Evolutionary conservation across 1,140 invertebrate genomes (phyloP).

Genomic region (Pseudomyrmex pallidus): DNA sequence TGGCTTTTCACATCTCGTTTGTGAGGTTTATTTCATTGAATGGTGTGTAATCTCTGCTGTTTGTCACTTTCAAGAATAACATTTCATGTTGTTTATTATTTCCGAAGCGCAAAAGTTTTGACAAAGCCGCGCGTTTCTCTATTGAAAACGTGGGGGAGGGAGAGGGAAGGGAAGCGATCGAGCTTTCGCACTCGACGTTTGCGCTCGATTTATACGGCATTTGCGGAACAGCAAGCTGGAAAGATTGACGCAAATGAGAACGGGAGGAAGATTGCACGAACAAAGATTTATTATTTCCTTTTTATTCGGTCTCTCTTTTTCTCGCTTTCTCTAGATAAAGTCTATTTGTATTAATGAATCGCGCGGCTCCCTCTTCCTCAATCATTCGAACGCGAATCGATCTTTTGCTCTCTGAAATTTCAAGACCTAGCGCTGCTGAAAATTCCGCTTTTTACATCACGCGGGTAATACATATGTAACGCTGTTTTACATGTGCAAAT

Average conservation of each 20-base stretch:
- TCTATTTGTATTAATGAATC: slow-evolving; percentile 19
- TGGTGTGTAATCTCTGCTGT: neutral
- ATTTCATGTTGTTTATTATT: too few species aligned
- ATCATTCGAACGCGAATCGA: neutral
- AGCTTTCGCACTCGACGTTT: slow-evolving; percentile 13
- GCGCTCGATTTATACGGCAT: slow-evolving; percentile 34
- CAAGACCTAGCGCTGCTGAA: neutral
- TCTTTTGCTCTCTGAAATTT: neutral
- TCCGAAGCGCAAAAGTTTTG: too few species aligned
- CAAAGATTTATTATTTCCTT: slow-evolving; percentile 36
- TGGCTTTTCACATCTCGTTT: neutral
- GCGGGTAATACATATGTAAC: too few species aligned
- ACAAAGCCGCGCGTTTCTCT: neutral
- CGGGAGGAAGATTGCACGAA: slow-evolving; percentile 2
- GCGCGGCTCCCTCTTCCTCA: neutral
- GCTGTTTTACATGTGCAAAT: too few species aligned
- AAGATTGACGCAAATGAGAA: slow-evolving; percentile 49
- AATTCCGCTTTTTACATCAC: too few species aligned
- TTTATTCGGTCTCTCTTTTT: neutral
- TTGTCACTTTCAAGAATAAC: too few species aligned
- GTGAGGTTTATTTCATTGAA: neutral
- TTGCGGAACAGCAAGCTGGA: slow-evolving; percentile 19
- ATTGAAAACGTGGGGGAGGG: neutral
- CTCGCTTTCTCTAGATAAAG: too few species aligned
- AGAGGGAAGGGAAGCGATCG: neutral